Evolutionary conservation across 2,888 invertebrate genomes (phyloP).

Genomic region (Platycnemis pennipes): DNA sequence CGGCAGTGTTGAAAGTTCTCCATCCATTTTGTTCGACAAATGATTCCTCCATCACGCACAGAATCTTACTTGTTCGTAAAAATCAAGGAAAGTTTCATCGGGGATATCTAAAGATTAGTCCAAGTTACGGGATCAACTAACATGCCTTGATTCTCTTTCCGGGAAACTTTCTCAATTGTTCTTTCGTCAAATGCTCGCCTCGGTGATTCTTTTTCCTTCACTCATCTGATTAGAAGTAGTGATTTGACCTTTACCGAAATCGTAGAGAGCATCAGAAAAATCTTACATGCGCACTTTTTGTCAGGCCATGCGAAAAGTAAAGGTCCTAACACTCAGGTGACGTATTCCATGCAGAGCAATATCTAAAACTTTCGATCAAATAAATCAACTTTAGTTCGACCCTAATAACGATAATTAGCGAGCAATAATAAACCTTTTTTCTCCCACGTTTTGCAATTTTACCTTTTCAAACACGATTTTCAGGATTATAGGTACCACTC

Average conservation of each 20-base stretch:
- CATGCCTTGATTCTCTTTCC: background rate
- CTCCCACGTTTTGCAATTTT: too few species aligned
- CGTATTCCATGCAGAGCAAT: background rate
- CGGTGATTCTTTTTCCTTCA: background rate
- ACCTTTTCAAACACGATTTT: too few species aligned
- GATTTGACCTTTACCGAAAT: constrained; percentile 9
- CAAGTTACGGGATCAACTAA: background rate
- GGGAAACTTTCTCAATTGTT: background rate
- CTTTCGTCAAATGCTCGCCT: background rate
- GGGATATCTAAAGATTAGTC: background rate
- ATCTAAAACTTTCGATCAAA: background rate
- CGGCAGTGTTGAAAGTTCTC: too few species aligned
- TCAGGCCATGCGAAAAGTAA: background rate
- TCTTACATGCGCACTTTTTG: background rate
- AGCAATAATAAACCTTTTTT: too few species aligned
- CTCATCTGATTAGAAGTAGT: background rate
- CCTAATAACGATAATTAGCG: too few species aligned
- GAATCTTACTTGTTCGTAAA: background rate
- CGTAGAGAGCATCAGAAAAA: background rate
- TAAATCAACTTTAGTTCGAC: background rate
- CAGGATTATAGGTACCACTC: too few species aligned
- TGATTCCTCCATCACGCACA: background rate
- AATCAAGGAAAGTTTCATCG: background rate
- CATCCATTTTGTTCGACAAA: background rate
- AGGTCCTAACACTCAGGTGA: background rate